These are phyloP conservation scores for Morpho achilles DNA, from an alignment of 2,888 invertebrate genomes.

Conservation along the genomic window DNA sequence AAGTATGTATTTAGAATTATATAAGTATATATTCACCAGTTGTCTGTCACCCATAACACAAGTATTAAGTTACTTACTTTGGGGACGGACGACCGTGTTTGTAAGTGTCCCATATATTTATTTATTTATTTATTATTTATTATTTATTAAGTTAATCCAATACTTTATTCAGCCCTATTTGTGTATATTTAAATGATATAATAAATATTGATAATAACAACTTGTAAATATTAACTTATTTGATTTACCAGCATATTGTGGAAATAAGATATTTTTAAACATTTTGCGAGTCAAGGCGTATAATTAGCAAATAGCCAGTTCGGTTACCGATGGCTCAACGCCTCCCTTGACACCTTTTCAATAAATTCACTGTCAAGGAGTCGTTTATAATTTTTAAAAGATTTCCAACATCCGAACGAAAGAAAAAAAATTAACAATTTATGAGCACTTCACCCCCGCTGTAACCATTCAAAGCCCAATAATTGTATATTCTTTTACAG, in stretches of 20 bases:
- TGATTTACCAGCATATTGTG: not conserved
- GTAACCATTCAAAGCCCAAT: slow-evolving; percentile 77
- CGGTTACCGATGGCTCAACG: slow-evolving; percentile 49
- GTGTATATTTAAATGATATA: too few relatives aligned
- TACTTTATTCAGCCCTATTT: too few relatives aligned
- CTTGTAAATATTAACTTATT: too few relatives aligned
- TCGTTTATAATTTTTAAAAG: slow-evolving; percentile 72
- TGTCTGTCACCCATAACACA: too few relatives aligned
- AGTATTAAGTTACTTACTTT: too few relatives aligned
- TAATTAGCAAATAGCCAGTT: slow-evolving; percentile 63
- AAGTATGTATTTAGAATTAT: too few relatives aligned
- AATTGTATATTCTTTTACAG: slow-evolving; percentile 80
- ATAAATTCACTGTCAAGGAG: slow-evolving; percentile 57
- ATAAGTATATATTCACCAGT: too few relatives aligned
- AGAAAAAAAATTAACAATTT: slow-evolving; percentile 71
- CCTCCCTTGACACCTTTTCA: slow-evolving; percentile 55
- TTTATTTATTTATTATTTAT: too few relatives aligned
- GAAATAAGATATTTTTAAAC: not conserved
- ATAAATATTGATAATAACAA: too few relatives aligned
- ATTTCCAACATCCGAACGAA: slow-evolving; percentile 54
- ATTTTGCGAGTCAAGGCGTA: slow-evolving; percentile 36
- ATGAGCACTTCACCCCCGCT: slow-evolving; percentile 78
- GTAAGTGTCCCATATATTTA: too few relatives aligned
- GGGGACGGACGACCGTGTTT: too few relatives aligned
- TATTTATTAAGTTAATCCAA: too few relatives aligned